Conservation (phyloP, 2,888 invertebrate species). For the Sminthurinus aureus region DNA sequence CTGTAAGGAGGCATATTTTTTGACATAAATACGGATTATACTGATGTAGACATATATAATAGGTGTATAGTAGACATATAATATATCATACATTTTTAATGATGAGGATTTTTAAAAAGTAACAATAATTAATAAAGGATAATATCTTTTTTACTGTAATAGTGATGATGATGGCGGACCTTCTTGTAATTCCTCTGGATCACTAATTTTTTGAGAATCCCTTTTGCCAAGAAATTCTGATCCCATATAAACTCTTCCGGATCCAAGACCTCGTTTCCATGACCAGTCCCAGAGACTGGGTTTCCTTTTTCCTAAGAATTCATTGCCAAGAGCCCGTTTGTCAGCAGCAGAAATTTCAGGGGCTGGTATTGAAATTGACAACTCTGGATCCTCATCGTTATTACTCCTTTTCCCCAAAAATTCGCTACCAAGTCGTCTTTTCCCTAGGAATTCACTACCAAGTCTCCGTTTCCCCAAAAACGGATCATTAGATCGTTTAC, state of each 20-base stretch:
- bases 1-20: too few relatives aligned
- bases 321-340: constrained; percentile 52
- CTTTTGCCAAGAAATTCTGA: constrained; percentile 45
- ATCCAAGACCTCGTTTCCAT: constrained; percentile 50
- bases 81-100: too few relatives aligned
- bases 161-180: background rate
- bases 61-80: too few relatives aligned
- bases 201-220: background rate
- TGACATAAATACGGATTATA: too few relatives aligned
- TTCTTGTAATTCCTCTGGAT: background rate
- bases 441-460: constrained; percentile 54
- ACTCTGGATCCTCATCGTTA: too few relatives aligned
- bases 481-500: constrained; percentile 57
- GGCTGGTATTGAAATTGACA: too few relatives aligned
- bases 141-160: too few relatives aligned
- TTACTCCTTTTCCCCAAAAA: too few relatives aligned
- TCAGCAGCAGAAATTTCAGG: too few relatives aligned
- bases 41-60: too few relatives aligned
- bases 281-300: constrained; percentile 43
- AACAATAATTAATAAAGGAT: too few relatives aligned
- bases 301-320: constrained; percentile 49
- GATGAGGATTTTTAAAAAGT: too few relatives aligned
- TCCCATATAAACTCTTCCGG: constrained; percentile 33
- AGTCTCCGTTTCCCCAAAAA: constrained; percentile 53
- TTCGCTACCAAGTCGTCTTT: constrained; percentile 14